Percentiles rank a stretch among this genome's conserved stretches.
phyloP scores from a whole-genome alignment of 2,888 invertebrate genomes.

The Endotricha flammealis region DNA sequence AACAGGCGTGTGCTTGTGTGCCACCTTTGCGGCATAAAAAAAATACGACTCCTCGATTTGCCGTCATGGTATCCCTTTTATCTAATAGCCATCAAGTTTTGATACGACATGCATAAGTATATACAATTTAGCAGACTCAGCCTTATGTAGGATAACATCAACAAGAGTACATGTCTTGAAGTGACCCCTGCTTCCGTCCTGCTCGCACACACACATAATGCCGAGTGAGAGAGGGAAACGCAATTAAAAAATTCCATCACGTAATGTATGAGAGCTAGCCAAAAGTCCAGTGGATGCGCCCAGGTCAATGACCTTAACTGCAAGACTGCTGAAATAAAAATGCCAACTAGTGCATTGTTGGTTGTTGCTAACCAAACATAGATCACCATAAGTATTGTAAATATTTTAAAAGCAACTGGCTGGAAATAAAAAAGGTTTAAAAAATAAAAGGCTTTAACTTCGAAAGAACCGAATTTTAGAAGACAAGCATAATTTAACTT shows the following conservation, averaged over 20 bases:
- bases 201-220: slow-evolving; percentile 28
- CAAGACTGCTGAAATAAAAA: slow-evolving; percentile 23
- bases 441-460: too few relatives aligned
- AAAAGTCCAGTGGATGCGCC: slow-evolving; percentile 48
- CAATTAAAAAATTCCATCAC: slow-evolving; percentile 65
- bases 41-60: too few relatives aligned
- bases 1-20: too few relatives aligned
- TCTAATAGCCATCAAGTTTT: too few relatives aligned
- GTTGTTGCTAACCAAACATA: too few relatives aligned
- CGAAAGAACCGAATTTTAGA: too few relatives aligned
- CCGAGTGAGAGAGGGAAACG: slow-evolving; percentile 38
- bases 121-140: slow-evolving; percentile 4
- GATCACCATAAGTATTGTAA: too few relatives aligned
- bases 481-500: too few relatives aligned
- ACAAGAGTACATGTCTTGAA: slow-evolving; percentile 22
- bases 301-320: slow-evolving; percentile 45
- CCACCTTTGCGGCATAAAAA: too few relatives aligned
- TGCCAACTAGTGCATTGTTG: not conserved
- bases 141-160: slow-evolving; percentile 8
- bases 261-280: slow-evolving; percentile 60
- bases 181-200: slow-evolving; percentile 27
- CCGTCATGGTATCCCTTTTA: too few relatives aligned
- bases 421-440: too few relatives aligned
- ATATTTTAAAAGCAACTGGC: too few relatives aligned
- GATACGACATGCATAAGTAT: not conserved